Percentiles rank a stretch among this genome's conserved stretches.
Conservation (phyloP, 1,140 invertebrate genomes). For the Samia ricini region DNA sequence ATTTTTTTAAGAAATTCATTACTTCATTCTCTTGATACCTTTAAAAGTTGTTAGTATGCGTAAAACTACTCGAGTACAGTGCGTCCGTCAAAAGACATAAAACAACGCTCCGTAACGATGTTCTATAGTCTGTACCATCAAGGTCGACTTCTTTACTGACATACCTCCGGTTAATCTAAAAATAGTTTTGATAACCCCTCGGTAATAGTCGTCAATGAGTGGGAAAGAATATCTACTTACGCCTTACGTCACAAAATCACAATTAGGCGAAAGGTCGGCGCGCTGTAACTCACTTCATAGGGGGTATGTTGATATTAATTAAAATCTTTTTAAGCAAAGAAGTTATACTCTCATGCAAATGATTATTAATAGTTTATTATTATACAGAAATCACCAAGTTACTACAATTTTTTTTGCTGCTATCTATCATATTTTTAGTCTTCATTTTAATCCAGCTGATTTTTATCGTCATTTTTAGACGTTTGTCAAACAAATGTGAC, state of each 20-base stretch:
- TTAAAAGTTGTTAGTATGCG: neutral
- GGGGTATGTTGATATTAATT: neutral
- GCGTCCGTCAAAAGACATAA: conserved; percentile 7
- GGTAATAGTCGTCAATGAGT: neutral
- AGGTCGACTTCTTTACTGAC: conserved; percentile 25
- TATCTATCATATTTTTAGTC: too few species aligned
- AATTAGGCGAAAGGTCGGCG: neutral
- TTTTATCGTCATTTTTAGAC: too few species aligned
- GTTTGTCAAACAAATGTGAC: too few species aligned
- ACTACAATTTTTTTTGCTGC: too few species aligned
- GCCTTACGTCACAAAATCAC: too few species aligned
- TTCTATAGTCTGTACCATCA: conserved; percentile 16
- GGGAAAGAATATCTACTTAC: neutral
- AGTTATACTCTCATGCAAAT: neutral
- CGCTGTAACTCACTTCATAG: neutral
- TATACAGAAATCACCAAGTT: neutral
- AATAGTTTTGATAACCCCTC: conserved; percentile 1
- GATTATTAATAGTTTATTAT: neutral
- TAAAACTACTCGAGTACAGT: neutral
- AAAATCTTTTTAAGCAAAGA: neutral
- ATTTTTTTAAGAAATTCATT: neutral
- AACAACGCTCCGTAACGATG: conserved; percentile 16
- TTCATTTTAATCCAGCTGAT: too few species aligned
- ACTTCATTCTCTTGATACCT: neutral
- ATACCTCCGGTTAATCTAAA: conserved; percentile 14